Evolutionary conservation across 1,140 invertebrate genomes (phyloP).

Genomic region (Phymorhynchus buccinoides): DNA sequence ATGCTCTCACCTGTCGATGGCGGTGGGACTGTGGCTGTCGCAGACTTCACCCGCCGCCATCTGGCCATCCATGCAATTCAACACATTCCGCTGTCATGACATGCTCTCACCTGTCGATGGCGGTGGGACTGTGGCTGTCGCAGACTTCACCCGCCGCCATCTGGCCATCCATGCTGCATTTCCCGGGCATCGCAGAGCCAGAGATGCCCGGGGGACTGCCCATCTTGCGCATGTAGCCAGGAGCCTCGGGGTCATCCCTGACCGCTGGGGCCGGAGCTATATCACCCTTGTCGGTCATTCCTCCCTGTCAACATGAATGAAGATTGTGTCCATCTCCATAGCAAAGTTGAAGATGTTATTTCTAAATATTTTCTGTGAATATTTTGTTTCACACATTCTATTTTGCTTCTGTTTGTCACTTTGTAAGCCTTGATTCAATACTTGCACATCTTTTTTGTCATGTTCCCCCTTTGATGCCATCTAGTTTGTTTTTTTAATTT

Average conservation of each 20-base stretch:
- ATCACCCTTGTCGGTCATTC: neutral
- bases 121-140: slow-evolving; percentile 17
- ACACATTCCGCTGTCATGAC: too few relatives aligned
- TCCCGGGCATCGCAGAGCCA: neutral
- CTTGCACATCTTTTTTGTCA: too few relatives aligned
- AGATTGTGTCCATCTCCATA: neutral
- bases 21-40: slow-evolving; percentile 17
- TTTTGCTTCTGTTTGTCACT: neutral
- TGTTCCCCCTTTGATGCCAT: too few relatives aligned
- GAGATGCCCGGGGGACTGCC: slow-evolving; percentile 41
- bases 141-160: neutral
- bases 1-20: slow-evolving; percentile 18
- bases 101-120: slow-evolving; percentile 18
- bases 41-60: neutral
- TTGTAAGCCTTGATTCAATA: too few relatives aligned
- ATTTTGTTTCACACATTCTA: neutral
- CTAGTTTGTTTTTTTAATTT: too few relatives aligned
- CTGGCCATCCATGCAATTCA: neutral
- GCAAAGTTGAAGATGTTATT: neutral
- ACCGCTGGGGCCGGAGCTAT: neutral
- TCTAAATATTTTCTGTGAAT: neutral
- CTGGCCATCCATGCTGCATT: neutral
- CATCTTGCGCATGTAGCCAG: slow-evolving; percentile 36
- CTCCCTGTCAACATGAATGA: neutral
- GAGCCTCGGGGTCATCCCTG: slow-evolving; percentile 13